Evolutionary conservation across 2,797 vertebrate species (phyloP), one percentile per base, ranked within the genome.

Genomic region (Tolypeutes matacus): DNA sequence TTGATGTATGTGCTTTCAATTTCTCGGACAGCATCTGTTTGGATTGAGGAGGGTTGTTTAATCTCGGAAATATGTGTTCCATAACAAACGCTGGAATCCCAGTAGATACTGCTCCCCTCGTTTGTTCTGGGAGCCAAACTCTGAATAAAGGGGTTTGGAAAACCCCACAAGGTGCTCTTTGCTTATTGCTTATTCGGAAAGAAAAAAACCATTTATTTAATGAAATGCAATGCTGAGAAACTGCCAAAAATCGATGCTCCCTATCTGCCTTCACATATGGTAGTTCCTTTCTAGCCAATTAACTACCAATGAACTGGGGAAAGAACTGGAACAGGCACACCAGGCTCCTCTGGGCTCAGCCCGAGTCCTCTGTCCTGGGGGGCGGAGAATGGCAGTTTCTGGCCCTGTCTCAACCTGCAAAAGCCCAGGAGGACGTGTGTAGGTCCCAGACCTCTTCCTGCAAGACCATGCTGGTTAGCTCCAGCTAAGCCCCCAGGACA

Each of bases 21-120:
- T 89, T 76, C 92, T 70, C 89, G 95, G 92, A 80, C 87, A 93
- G 89, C 96, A 97, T 95, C 86, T 94, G 96, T 96, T 96, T 94
- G 91, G 96, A 95, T 94, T 89, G 97, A 91, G 86, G 96, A 88
- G 27, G 81, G 39, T 93, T 95, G 81, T 83, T 95, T 98, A 95
- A 97, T 97, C 96, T 96, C 96, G 92, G 93, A 96, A 90, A 73
- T 96, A 93, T 92, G 95, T 95, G 96, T 83, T 97, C 78, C 96
- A 36, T 96, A 96, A 96, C 89, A 93, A 97, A 10, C 0, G 10
- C 93, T 90, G 96, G 94, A 92, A 95, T 96, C 94, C 73, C 13
- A 39, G 20, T 56, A 97, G 94, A 94, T 69, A 78, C 96, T 53
- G 39, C 76, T 97, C 88, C 51, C 62, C 97, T 95, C 56, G 0